Evolutionary conservation across 2,888 invertebrate genomes (phyloP).

Genomic region (Athrips mouffetella): DNA sequence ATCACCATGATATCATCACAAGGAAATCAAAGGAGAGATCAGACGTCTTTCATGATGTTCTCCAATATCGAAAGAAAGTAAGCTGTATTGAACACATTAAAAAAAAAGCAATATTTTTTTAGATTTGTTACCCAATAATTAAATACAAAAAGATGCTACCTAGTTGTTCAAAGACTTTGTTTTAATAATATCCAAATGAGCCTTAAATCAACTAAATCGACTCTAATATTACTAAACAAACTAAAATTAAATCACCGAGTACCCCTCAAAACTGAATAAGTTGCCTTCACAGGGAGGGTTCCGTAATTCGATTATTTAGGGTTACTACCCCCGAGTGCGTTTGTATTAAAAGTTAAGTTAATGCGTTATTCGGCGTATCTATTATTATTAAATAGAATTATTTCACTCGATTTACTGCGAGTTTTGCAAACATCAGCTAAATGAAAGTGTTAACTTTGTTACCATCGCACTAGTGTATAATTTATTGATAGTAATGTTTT

Average conservation of each 20-base stretch:
- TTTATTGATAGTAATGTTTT: slow-evolving; percentile 18
- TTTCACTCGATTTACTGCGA: slow-evolving; percentile 55
- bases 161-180: slow-evolving; percentile 23
- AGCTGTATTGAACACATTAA: too few species aligned
- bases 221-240: slow-evolving; percentile 43
- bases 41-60: too few species aligned
- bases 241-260: slow-evolving; percentile 47
- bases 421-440: slow-evolving; percentile 51
- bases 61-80: too few species aligned
- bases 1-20: too few species aligned
- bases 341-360: slow-evolving; percentile 26
- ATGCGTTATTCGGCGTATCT: slow-evolving; percentile 24
- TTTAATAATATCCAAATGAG: slow-evolving; percentile 34
- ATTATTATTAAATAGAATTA: slow-evolving; percentile 51
- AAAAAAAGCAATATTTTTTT: too few species aligned
- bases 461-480: slow-evolving; percentile 10
- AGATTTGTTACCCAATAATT: too few species aligned
- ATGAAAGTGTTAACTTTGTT: slow-evolving; percentile 38
- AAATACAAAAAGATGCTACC: too few species aligned
- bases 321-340: slow-evolving; percentile 28
- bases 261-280: slow-evolving; percentile 27
- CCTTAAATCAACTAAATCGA: slow-evolving; percentile 37
- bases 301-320: slow-evolving; percentile 51
- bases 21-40: too few species aligned
- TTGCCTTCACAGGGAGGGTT: slow-evolving; percentile 29